Evolutionary conservation across 2,113 vertebrate species (phyloP).

Genomic region (Sorex araneus): DNA sequence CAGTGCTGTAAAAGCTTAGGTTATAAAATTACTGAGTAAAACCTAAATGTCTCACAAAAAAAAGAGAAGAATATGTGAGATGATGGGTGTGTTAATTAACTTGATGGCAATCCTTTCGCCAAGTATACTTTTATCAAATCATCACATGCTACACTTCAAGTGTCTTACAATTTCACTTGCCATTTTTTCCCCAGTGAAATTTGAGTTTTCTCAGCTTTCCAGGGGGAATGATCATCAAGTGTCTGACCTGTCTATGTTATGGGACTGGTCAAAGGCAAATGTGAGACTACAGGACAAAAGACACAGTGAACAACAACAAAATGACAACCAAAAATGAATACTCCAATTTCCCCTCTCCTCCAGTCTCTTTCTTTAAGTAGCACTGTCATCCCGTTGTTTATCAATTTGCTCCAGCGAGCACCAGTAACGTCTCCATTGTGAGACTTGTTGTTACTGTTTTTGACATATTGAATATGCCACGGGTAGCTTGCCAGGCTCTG

Average conservation of each 20-base stretch:
- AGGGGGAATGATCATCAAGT: background rate
- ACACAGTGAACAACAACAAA: background rate
- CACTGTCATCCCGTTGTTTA: too few relatives aligned
- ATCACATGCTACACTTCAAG: background rate
- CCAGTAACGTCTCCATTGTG: too few relatives aligned
- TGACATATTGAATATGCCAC: too few relatives aligned
- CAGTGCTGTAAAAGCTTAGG: background rate
- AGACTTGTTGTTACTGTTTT: too few relatives aligned
- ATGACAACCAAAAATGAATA: background rate
- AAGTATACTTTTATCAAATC: background rate
- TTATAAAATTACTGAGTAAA: background rate
- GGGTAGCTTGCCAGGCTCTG: too few relatives aligned
- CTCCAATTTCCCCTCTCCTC: background rate
- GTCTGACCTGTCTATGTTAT: background rate
- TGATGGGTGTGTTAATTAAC: background rate
- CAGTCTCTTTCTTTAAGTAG: background rate
- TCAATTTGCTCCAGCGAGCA: too few relatives aligned
- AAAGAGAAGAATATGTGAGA: background rate
- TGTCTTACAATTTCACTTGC: background rate
- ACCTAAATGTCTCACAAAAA: background rate
- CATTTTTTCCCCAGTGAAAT: background rate
- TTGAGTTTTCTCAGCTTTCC: too few relatives aligned
- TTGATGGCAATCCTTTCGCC: background rate
- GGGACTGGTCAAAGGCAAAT: background rate
- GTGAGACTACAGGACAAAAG: background rate